A percentile compares a stretch with the other conserved stretches of the same genome.
Conservation (phyloP, 2,888 invertebrate species). For the Patella depressa region DNA sequence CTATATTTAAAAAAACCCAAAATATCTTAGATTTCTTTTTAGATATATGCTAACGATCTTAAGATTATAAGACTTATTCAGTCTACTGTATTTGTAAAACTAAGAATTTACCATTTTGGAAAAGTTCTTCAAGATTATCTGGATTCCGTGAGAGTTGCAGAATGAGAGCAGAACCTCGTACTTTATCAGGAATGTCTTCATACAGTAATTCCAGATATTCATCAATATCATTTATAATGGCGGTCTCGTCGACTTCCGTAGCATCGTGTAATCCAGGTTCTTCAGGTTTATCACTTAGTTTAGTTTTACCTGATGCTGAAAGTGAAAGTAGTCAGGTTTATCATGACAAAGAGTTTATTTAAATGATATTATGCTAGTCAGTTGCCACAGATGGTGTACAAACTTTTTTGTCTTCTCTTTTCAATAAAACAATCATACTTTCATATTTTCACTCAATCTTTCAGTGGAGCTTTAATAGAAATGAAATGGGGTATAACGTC, state of each 20-base stretch:
- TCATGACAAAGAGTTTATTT: neutral
- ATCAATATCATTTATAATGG: conserved; percentile 87
- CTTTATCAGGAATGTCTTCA: conserved; percentile 89
- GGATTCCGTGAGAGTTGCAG: conserved; percentile 92
- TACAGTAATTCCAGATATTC: conserved; percentile 96
- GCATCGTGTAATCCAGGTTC: conserved; percentile 65
- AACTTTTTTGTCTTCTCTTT: too few relatives aligned
- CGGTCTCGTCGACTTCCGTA: conserved; percentile 73
- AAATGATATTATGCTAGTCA: too few relatives aligned
- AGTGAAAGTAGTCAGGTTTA: conserved; percentile 4
- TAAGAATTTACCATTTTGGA: conserved; percentile 85
- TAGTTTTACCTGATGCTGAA: conserved; percentile 60
- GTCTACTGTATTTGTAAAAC: too few relatives aligned
- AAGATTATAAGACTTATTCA: too few relatives aligned
- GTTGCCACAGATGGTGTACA: too few relatives aligned
- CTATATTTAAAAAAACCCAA: too few relatives aligned
- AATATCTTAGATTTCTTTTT: too few relatives aligned
- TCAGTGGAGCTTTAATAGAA: too few relatives aligned
- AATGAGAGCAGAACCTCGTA: conserved; percentile 89
- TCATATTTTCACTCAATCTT: too few relatives aligned
- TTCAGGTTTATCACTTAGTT: conserved; percentile 61
- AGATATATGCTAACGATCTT: too few relatives aligned
- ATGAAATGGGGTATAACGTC: too few relatives aligned
- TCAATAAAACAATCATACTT: too few relatives aligned
- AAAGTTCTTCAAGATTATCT: conserved; percentile 92